Evolutionary conservation across 2,888 invertebrate species (phyloP).

Genomic region (Tillus elongatus): DNA sequence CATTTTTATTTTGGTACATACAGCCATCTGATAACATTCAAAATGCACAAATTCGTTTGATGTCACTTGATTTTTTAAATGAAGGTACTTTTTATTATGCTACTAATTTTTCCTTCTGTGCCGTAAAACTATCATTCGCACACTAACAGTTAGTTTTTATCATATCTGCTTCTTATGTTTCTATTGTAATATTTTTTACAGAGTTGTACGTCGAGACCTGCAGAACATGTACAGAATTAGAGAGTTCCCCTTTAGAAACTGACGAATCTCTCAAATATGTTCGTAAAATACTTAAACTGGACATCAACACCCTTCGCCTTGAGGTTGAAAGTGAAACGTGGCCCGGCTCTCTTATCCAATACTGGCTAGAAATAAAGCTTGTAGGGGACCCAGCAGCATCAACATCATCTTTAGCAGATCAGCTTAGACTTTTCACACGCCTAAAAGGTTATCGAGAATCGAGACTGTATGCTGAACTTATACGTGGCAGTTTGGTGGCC

Average conservation of each 20-base stretch:
- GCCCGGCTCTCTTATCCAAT: conserved; percentile 47
- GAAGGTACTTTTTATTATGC: conserved; percentile 4
- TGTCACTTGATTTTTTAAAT: no score
- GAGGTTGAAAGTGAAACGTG: conserved; percentile 30
- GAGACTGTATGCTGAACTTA: conserved; percentile 78
- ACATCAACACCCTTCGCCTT: conserved; percentile 26
- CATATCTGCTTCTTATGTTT: conserved; percentile 7
- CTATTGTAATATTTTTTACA: conserved; percentile 27
- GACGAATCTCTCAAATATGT: conserved; percentile 27
- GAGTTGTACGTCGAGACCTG: conserved; percentile 48
- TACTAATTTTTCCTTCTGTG: not conserved
- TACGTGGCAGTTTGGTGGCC: conserved; percentile 83
- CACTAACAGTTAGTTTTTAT: not conserved
- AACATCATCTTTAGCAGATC: conserved; percentile 68
- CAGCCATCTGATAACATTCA: no score
- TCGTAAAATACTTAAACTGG: conserved; percentile 29
- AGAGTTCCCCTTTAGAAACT: conserved; percentile 38
- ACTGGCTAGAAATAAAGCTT: conserved; percentile 75
- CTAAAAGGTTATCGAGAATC: conserved; percentile 74
- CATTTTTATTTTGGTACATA: no score
- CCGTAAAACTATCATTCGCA: conserved; percentile 4
- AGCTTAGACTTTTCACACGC: conserved; percentile 74
- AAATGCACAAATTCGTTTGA: no score
- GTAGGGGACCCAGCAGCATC: conserved; percentile 78
- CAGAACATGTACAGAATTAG: conserved; percentile 63